Percentiles rank a stretch among this genome's conserved stretches.
Conservation (phyloP, 2,888 invertebrate species). For the Rhagium mordax region DNA sequence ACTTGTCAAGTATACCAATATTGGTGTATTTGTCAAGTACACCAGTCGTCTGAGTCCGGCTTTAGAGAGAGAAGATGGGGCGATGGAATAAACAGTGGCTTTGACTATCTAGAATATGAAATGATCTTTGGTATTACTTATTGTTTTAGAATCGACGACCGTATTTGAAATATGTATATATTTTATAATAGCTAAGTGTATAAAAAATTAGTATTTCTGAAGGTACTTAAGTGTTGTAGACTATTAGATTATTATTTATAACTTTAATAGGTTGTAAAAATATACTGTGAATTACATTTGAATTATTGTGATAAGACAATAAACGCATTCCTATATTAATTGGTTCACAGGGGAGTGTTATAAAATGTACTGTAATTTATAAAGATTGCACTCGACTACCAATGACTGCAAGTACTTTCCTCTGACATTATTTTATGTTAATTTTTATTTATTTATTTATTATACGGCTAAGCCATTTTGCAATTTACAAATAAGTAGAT, state of each 20-base stretch:
- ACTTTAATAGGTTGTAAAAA: background rate
- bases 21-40: too few relatives aligned
- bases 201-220: background rate
- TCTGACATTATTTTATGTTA: too few relatives aligned
- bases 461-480: too few relatives aligned
- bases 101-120: too few relatives aligned
- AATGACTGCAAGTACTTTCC: background rate
- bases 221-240: constrained; percentile 26
- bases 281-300: background rate
- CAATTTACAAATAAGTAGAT: too few relatives aligned
- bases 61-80: too few relatives aligned
- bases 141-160: background rate
- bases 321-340: constrained; percentile 1
- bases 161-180: background rate
- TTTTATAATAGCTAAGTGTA: background rate
- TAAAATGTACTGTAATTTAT: background rate
- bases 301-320: constrained; percentile 19
- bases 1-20: too few relatives aligned
- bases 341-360: background rate
- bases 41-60: too few relatives aligned
- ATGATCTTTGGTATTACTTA: too few relatives aligned
- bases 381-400: background rate
- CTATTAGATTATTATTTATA: background rate
- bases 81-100: too few relatives aligned
- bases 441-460: too few relatives aligned